Evolutionary conservation across 2,113 vertebrate genomes (phyloP).

Genomic region (Siniperca chuatsi): DNA sequence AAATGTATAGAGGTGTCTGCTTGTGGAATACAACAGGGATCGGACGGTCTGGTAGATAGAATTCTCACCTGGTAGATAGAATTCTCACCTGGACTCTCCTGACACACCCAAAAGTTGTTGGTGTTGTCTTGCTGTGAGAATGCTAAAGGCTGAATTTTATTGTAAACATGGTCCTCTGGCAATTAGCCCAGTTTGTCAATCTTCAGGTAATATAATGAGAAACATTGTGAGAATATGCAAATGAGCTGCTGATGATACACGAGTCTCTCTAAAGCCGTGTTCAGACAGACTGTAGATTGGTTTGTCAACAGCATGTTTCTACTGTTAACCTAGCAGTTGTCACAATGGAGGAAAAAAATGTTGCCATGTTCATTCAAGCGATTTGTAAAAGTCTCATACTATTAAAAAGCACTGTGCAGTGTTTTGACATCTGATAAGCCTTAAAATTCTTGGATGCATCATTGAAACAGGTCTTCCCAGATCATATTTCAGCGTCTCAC

Average conservation of each 20-base stretch:
- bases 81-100: neutral
- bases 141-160: neutral
- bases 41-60: slow-evolving; percentile 9
- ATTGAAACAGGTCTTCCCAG: neutral
- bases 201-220: neutral
- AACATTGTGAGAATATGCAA: neutral
- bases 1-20: slow-evolving; percentile 45
- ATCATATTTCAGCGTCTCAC: neutral
- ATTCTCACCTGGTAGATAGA: neutral
- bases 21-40: slow-evolving; percentile 33
- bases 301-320: neutral
- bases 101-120: neutral
- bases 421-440: neutral
- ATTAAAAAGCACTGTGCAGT: neutral
- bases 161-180: neutral
- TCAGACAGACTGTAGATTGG: neutral
- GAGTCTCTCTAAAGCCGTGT: neutral
- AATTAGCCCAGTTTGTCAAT: neutral
- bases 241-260: neutral
- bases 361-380: neutral
- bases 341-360: neutral
- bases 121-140: neutral
- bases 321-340: too few relatives aligned
- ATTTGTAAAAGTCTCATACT: neutral
- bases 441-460: neutral